phyloP scores from a whole-genome alignment of 2,797 vertebrate genomes.

The Sternotherus odoratus region DNA sequence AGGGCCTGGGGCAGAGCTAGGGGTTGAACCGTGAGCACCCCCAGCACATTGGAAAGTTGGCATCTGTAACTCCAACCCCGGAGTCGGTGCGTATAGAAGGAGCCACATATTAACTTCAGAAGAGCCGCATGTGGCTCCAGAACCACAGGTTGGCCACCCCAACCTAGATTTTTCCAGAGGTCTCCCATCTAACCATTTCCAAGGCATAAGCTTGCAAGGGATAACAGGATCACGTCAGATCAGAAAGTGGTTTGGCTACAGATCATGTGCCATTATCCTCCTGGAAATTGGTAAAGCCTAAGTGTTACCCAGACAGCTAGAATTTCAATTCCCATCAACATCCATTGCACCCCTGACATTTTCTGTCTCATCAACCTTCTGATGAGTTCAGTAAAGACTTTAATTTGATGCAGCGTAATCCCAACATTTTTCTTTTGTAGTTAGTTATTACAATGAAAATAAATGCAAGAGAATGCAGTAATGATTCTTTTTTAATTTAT shows the following conservation, averaged over 20 bases:
- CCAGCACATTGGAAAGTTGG: too few species aligned
- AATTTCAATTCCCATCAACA: neutral
- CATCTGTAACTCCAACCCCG: too few species aligned
- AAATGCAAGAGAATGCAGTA: neutral
- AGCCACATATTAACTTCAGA: too few species aligned
- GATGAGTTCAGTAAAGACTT: constrained; percentile 9
- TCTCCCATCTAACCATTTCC: neutral
- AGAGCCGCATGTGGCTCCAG: too few species aligned
- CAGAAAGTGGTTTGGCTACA: neutral
- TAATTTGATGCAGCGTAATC: neutral
- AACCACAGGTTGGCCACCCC: too few species aligned
- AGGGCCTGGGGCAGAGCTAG: too few species aligned
- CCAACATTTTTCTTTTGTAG: neutral
- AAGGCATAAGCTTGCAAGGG: neutral
- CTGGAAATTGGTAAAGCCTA: neutral
- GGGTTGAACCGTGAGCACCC: too few species aligned
- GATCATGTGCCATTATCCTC: neutral
- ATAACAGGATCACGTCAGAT: neutral
- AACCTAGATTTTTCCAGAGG: neutral
- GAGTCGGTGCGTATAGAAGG: too few species aligned
- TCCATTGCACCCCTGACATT: neutral
- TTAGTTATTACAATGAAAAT: constrained; percentile 48
- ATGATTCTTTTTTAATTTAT: neutral
- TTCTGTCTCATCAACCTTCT: neutral
- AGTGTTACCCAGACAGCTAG: neutral